Evolutionary conservation across 37 sponge, comb jelly and placozoan species (phyloP).

Genomic region (Beroe forskalii): DNA sequence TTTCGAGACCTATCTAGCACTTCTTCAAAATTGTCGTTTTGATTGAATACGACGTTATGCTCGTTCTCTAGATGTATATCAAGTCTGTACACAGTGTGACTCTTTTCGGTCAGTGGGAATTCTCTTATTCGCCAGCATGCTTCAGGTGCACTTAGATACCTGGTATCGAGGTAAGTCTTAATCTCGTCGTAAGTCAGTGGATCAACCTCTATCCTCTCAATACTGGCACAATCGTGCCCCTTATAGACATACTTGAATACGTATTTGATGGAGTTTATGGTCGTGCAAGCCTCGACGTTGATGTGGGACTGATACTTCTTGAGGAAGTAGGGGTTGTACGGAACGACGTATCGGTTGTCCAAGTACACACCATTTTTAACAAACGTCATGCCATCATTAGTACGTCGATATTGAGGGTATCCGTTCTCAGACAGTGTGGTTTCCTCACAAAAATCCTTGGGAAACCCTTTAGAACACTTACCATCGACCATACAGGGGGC

Average conservation of each 20-base stretch:
- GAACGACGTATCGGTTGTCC: neutral
- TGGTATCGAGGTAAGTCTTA: neutral
- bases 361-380: neutral
- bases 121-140: neutral
- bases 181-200: neutral
- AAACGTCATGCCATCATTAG: neutral
- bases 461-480: constrained; percentile 45
- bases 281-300: constrained; percentile 44
- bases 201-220: neutral
- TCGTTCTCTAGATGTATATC: too few species aligned
- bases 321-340: constrained; percentile 47
- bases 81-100: too few species aligned
- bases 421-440: neutral
- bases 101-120: neutral
- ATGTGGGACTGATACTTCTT: constrained; percentile 2
- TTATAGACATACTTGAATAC: too few species aligned
- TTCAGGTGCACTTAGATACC: constrained; percentile 19
- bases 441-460: constrained; percentile 14
- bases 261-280: constrained; percentile 44
- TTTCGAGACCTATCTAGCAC: neutral
- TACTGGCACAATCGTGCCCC: too few species aligned
- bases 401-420: neutral
- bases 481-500: too few species aligned
- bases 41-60: neutral
- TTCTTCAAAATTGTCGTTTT: neutral